Conservation (phyloP, 2,888 invertebrate species). For the Diadromus collaris region DNA sequence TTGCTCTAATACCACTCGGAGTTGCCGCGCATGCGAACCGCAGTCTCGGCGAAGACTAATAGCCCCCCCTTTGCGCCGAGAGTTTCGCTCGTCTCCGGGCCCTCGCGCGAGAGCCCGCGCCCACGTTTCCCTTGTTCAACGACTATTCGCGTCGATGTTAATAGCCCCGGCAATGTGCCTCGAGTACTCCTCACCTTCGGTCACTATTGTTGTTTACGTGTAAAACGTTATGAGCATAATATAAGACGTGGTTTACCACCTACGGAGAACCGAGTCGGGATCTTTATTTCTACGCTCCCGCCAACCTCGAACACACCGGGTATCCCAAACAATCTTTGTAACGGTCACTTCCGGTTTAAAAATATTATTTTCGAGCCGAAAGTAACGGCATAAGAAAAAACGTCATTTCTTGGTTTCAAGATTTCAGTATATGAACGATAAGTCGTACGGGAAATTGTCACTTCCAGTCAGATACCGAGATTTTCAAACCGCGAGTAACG, state of each 20-base stretch:
- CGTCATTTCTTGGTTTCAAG: not conserved
- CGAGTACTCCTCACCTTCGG: constrained; percentile 26
- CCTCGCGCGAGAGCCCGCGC: constrained; percentile 45
- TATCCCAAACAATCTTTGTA: not conserved
- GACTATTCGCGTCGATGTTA: constrained; percentile 62
- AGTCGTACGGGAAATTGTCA: too few species aligned
- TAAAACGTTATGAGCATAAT: constrained; percentile 60
- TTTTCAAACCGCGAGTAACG: not conserved
- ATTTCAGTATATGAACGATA: not conserved
- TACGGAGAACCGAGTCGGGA: constrained; percentile 32
- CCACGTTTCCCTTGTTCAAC: constrained; percentile 61
- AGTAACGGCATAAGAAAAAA: not conserved
- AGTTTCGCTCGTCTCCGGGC: constrained; percentile 47
- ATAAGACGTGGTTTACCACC: constrained; percentile 57
- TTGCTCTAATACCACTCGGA: constrained; percentile 30
- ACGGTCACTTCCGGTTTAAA: not conserved
- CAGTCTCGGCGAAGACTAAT: constrained; percentile 55
- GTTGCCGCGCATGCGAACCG: constrained; percentile 20
- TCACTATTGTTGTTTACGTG: constrained; percentile 60
- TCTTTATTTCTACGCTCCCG: constrained; percentile 23
- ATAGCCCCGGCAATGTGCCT: constrained; percentile 59
- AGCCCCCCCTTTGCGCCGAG: constrained; percentile 39
- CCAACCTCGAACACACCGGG: not conserved
- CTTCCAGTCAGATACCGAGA: not conserved
- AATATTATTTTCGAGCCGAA: not conserved